Evolutionary conservation across 2,797 vertebrate species (phyloP).

Genomic region (Tenualosa ilisha): DNA sequence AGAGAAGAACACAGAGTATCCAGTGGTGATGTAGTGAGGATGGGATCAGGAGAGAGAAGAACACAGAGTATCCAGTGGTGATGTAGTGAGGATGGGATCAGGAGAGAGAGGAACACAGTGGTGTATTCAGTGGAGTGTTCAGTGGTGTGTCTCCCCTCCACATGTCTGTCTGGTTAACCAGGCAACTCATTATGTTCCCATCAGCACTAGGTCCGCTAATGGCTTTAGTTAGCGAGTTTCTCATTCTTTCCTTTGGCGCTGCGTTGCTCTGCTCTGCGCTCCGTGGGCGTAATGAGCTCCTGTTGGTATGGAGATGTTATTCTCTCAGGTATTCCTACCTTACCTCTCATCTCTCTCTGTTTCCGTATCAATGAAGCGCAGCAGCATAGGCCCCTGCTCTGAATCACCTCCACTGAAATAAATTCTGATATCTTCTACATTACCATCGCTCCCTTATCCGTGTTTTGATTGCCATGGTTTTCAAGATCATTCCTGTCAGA

Average conservation of each 20-base stretch:
- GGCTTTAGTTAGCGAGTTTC: neutral
- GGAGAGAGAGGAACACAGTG: neutral
- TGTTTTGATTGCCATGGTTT: neutral
- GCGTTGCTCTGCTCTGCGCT: neutral
- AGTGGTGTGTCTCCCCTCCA: neutral
- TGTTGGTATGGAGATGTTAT: neutral
- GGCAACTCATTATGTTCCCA: conserved; percentile 6
- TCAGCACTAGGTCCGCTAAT: neutral
- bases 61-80: too few relatives aligned
- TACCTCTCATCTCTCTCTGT: neutral
- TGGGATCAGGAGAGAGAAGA: too few relatives aligned
- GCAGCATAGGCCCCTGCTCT: neutral
- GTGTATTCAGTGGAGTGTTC: neutral
- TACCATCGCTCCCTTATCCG: neutral
- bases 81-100: too few relatives aligned
- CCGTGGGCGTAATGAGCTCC: neutral
- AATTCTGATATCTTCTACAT: neutral
- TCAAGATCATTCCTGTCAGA: neutral
- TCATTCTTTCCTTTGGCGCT: neutral
- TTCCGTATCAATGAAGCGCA: neutral
- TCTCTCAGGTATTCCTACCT: conserved; percentile 4
- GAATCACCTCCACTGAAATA: neutral
- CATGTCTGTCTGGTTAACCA: neutral
- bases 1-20: too few relatives aligned
- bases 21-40: too few relatives aligned